phyloP scores from a whole-genome alignment of 2,888 invertebrate genomes.

The Tetrapedia diversipes region DNA sequence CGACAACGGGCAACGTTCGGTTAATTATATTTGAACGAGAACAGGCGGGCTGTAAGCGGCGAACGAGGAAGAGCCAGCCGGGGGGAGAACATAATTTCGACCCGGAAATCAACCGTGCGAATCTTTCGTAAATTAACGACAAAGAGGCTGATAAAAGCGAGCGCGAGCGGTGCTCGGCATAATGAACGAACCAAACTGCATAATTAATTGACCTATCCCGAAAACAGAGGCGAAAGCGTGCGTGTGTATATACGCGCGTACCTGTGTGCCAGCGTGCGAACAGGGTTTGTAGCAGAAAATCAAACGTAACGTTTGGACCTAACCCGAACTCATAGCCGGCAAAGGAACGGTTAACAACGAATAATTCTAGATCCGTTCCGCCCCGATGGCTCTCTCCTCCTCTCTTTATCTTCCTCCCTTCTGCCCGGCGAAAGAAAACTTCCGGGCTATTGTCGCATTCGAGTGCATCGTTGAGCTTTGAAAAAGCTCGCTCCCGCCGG shows the following conservation, averaged over 20 bases:
- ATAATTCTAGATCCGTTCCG: background rate
- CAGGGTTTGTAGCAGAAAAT: background rate
- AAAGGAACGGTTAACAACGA: slow-evolving; percentile 12
- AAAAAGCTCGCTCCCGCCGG: background rate
- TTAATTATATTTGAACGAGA: slow-evolving; percentile 40
- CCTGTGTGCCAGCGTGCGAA: no score
- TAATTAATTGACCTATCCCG: slow-evolving; percentile 36
- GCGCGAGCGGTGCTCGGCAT: slow-evolving; percentile 5
- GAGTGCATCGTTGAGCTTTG: slow-evolving; percentile 22
- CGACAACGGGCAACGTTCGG: slow-evolving; percentile 8
- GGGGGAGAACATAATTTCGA: slow-evolving; percentile 9
- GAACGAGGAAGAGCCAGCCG: background rate
- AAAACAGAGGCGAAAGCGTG: background rate
- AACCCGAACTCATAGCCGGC: background rate
- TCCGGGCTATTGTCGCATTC: slow-evolving; percentile 7
- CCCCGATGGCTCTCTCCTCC: background rate
- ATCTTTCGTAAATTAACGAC: slow-evolving; percentile 24
- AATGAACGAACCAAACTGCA: slow-evolving; percentile 11
- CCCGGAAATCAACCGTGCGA: slow-evolving; percentile 10
- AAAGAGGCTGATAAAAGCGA: background rate
- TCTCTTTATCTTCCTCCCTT: background rate
- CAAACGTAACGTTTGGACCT: background rate
- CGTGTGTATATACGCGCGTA: background rate
- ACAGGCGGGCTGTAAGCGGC: background rate
- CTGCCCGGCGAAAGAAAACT: background rate